phyloP scores from a whole-genome alignment of 1,140 invertebrate species.

The Oedothorax gibbosus region DNA sequence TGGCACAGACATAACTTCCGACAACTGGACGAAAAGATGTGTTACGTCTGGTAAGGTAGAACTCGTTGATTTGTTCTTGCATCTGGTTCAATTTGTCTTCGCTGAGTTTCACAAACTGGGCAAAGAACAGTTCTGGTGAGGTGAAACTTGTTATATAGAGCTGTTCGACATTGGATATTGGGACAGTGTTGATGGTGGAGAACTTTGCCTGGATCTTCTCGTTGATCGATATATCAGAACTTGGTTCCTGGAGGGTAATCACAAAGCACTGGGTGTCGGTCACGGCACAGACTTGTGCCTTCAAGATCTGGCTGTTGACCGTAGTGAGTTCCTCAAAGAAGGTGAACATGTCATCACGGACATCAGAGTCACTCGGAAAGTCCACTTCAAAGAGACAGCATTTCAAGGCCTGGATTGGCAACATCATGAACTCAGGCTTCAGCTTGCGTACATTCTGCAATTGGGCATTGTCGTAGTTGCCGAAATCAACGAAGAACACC shows the following conservation, averaged over 20 bases:
- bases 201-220: conserved; percentile 28
- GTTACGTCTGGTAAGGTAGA: not conserved
- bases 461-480: conserved; percentile 33
- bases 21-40: conserved; percentile 18
- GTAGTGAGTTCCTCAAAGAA: conserved; percentile 37
- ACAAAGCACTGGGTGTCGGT: not conserved
- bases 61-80: conserved; percentile 44
- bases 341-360: conserved; percentile 17
- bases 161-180: conserved; percentile 12
- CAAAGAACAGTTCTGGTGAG: conserved; percentile 21
- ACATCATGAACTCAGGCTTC: not conserved
- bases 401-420: conserved; percentile 8
- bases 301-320: not conserved
- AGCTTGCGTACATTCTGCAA: conserved; percentile 7
- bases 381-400: conserved; percentile 15
- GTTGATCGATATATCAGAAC: conserved; percentile 23
- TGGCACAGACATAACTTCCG: conserved; percentile 71
- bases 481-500: conserved; percentile 49
- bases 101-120: conserved; percentile 36
- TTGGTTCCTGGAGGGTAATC: not conserved
- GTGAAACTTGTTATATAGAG: conserved; percentile 19
- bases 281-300: not conserved
- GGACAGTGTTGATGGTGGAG: not conserved
- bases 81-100: conserved; percentile 8
- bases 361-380: not conserved